Conservation (phyloP, 37 sponge, comb jelly and placozoan genomes). For the Oopsacas minuta region DNA sequence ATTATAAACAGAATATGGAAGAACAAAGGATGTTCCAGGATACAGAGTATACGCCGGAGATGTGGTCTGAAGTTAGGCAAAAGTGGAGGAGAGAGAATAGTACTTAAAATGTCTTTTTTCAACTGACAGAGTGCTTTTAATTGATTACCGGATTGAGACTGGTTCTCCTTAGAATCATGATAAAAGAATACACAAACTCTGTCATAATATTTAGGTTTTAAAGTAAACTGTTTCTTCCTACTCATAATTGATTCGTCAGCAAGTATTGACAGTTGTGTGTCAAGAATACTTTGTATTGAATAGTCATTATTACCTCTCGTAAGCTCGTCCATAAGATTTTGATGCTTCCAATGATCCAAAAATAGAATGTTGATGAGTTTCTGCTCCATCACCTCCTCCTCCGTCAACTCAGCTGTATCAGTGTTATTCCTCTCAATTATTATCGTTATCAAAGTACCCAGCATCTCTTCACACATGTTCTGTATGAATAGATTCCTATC, state of each 20-base stretch:
- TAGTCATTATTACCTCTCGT: background rate
- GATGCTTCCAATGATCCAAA: background rate
- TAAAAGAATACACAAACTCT: constrained; percentile 3
- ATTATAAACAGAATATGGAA: background rate
- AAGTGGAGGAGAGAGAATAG: background rate
- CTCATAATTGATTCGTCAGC: background rate
- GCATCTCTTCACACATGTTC: constrained; percentile 7
- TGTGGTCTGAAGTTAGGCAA: background rate
- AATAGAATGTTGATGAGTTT: background rate
- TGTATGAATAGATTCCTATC: background rate
- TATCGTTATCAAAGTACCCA: background rate
- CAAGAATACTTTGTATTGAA: background rate
- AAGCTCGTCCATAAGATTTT: background rate
- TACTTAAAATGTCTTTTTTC: background rate
- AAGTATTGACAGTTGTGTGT: background rate
- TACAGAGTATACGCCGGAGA: background rate
- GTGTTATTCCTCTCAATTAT: background rate
- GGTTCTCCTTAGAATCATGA: constrained; percentile 13
- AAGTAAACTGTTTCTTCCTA: background rate
- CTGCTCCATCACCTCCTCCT: background rate
- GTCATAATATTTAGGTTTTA: background rate
- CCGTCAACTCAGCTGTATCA: background rate
- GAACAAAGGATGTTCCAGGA: background rate
- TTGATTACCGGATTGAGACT: background rate
- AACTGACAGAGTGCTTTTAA: background rate